Conservation (phyloP, 1,140 invertebrate species). For the Wasmannia auropunctata region DNA sequence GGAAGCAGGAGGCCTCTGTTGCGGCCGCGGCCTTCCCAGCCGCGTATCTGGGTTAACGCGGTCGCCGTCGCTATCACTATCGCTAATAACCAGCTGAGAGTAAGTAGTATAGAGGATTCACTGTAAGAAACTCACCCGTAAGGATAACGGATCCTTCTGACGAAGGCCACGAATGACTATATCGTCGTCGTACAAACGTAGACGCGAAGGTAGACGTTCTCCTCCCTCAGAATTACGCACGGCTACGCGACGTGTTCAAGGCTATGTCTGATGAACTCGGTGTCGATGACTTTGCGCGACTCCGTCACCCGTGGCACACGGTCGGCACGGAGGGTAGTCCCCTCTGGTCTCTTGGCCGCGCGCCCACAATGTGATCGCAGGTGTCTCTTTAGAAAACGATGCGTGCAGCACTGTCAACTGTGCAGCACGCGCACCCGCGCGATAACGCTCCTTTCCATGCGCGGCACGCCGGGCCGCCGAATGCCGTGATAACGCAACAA, state of each 20-base stretch:
- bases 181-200: no score
- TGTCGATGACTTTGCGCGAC: background rate
- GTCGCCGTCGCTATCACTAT: background rate
- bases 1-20: constrained; percentile 5
- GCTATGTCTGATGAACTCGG: background rate
- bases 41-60: background rate
- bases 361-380: background rate
- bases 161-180: no score
- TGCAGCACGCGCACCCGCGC: constrained; percentile 3
- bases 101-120: background rate
- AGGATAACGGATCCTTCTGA: background rate
- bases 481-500: background rate
- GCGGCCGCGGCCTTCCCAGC: background rate
- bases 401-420: background rate
- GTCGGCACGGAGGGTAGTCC: background rate
- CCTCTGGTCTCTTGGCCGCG: background rate
- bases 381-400: background rate
- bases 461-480: background rate
- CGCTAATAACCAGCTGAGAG: background rate
- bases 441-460: background rate
- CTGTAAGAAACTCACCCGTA: background rate
- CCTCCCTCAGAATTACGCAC: background rate
- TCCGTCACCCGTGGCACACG: background rate
- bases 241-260: background rate
- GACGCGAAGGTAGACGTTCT: no score